Evolutionary conservation across 2,113 vertebrate genomes (phyloP), one percentile per base, ranked within the genome.

Genomic region (Petromus typicus): DNA sequence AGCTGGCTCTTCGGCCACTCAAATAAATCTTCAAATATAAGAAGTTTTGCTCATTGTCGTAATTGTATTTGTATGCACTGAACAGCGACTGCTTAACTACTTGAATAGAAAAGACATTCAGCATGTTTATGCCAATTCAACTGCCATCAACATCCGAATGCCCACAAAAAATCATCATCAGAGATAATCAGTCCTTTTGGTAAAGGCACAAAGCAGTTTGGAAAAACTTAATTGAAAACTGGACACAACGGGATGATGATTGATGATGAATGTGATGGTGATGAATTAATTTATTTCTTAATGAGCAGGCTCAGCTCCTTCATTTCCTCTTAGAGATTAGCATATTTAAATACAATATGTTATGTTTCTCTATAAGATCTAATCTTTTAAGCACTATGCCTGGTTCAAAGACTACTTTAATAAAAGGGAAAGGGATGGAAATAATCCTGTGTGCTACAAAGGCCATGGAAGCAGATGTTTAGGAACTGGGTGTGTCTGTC

Each of bases 281-380:
- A 98, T 90, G 96, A 97, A 97, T 97, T 98, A 94, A 97, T 96
- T 97, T 97, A 97, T 98, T 97, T 98, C 97, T 96, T 98, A 98
- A 97, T 97, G 95, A 97, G 43, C 93, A 98, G 97, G 69, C 90
- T 97, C 78, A 93, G 96, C 95, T 96, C 96, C 89, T 98, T 98
- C 96, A 95, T 63, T 76, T 98, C 86, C 90, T 95, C 96, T 89
- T 92, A 51, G 96, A 97, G 96, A 98, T 96, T 92, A 97, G 86
- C 95, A 91, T 96, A 98, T 89, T 95, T 97, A 92, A 97, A 98
- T 95, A 98, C 37, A 98, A 97, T 83, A 93, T 92, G 32, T 54
- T 94, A 86, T 92, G 81, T 90, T 98, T 94, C 86, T 87, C 57
- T 56, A 63, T 96, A 96, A 96, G 96, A 97, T 43, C 25, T 91